A percentile compares a stretch with the other conserved stretches of the same genome.
phyloP scores from a whole-genome alignment of 2,888 invertebrate genomes.

The Vannuccia rotundouncinata region DNA sequence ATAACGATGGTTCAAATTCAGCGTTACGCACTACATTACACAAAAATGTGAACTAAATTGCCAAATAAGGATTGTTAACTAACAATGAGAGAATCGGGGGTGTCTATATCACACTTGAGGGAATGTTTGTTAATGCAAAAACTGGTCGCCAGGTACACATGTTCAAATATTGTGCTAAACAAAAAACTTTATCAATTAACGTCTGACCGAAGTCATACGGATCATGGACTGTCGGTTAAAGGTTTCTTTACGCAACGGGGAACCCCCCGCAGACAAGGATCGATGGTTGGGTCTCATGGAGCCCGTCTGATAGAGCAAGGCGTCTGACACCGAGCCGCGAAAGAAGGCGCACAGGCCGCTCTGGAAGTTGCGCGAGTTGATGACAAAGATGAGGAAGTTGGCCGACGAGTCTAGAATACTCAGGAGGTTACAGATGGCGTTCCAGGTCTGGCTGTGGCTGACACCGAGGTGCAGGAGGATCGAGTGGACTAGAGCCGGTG shows the following conservation, averaged over 20 bases:
- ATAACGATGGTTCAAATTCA: no score
- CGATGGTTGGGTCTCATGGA: neutral
- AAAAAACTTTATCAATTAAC: neutral
- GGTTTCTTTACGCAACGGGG: neutral
- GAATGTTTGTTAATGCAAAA: no score
- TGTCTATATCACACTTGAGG: no score
- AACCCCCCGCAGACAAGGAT: neutral
- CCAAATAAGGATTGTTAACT: no score
- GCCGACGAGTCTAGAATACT: slow-evolving; percentile 36
- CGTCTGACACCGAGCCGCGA: neutral
- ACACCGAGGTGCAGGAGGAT: neutral
- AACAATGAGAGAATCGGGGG: no score
- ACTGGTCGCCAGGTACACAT: neutral
- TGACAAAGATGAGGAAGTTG: slow-evolving; percentile 36
- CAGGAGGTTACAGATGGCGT: slow-evolving; percentile 31
- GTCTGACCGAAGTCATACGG: neutral
- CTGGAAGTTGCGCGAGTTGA: slow-evolving; percentile 1
- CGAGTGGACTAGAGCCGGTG: slow-evolving; percentile 10
- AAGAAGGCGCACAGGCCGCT: neutral
- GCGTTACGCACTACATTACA: no score
- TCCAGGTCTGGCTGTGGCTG: neutral
- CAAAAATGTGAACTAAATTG: no score
- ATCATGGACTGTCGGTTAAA: neutral
- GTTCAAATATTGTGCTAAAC: neutral
- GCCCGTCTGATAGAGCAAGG: neutral